Evolutionary conservation across 2,113 vertebrate genomes (phyloP), one percentile per base, ranked within the genome.

Genomic region (Anarhynchus alexandrinus): DNA sequence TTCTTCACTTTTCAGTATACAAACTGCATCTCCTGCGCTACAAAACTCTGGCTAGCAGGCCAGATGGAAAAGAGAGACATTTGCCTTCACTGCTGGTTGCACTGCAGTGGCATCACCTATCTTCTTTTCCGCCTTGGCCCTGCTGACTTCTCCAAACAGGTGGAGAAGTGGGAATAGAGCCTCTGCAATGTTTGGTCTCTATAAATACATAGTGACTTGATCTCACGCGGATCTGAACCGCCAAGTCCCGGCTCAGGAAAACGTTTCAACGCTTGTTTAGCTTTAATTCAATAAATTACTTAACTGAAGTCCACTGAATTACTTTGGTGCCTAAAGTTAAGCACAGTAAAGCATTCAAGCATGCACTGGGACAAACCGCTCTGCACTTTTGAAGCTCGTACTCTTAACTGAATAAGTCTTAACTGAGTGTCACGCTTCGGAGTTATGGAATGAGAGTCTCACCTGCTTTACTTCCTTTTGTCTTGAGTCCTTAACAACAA

Each of bases 401-500:
- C 36, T 82, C 49, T 67, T 71, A 87, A 71, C 54, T 54, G 23
- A 77, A 1, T 61, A 93, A 86, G 57, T 87, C 82, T 91, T 84
- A 65, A 89, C 88, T 80, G 65, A 70, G n/a, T 72, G 38, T 59
- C 65, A 57, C 2, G 0, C 55, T 93, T 93, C 36, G 45, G 62
- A 94, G 51, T 16, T 93, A 36, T 86, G 64, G 79, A 94, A 89
- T 84, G 59, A 89, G 38, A 30, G 34, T 96, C 96, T 96, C 70
- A 89, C 32, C 20, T 32, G 34, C 88, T 88, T 86, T 84, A 86
- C 52, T 69, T 85, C 58, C 90, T 88, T 97, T 91, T 82, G 43
- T 96, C 96, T 95, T 47, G 27, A 94, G 81, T 42, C 38, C 52
- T 94, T 94, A 95, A 94, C 67, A 45, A 79, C 40, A 72, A 84